Conservation (phyloP, 2,797 vertebrate genomes). For the Schizopygopsis malacanthus region DNA sequence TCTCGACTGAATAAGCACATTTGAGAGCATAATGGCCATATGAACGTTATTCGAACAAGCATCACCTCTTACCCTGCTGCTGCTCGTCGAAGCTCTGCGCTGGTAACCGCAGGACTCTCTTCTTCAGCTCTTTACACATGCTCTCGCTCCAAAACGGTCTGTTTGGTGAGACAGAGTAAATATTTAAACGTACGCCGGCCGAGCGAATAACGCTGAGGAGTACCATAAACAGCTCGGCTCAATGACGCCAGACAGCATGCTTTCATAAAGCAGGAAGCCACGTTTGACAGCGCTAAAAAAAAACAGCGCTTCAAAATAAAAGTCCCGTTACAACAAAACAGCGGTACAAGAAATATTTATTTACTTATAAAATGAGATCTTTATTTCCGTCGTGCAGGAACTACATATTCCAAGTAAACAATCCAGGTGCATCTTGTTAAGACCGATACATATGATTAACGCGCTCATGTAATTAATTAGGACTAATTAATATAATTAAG, state of each 20-base stretch:
- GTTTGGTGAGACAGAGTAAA: constrained; percentile 11
- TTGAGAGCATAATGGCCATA: neutral
- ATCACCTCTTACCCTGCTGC: constrained; percentile 59
- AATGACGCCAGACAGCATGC: neutral
- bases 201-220: neutral
- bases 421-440: neutral
- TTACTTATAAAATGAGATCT: neutral
- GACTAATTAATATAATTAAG: neutral
- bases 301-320: constrained; percentile 52
- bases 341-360: too few relatives aligned
- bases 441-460: neutral
- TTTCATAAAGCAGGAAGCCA: constrained; percentile 13
- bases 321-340: neutral
- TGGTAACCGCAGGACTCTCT: constrained; percentile 71
- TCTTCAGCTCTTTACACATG: constrained; percentile 77
- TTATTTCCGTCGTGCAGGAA: neutral
- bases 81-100: constrained; percentile 60
- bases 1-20: neutral
- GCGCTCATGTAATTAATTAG: neutral
- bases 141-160: neutral
- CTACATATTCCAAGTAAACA: too few relatives aligned
- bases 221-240: constrained; percentile 58
- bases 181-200: neutral
- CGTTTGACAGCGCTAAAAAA: constrained; percentile 27
- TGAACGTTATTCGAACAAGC: neutral